phyloP scores from a whole-genome alignment of 2,888 invertebrate genomes.

The Diplolepis rosae region DNA sequence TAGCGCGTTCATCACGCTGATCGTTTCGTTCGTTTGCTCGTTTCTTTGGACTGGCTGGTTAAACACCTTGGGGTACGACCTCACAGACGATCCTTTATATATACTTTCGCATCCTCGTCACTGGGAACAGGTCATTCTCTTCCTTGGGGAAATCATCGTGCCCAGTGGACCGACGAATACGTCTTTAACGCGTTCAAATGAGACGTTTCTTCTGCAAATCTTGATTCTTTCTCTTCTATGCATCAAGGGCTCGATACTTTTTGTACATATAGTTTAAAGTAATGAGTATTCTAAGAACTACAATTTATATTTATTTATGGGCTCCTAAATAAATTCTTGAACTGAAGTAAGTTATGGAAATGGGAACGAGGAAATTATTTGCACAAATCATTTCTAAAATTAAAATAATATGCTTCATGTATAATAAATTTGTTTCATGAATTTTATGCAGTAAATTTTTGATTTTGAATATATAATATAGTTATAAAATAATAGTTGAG shows the following conservation, averaged over 20 bases:
- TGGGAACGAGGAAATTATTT: neutral
- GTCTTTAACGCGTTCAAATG: slow-evolving; percentile 9
- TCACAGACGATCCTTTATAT: slow-evolving; percentile 30
- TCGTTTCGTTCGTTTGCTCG: slow-evolving; percentile 43
- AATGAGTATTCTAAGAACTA: slow-evolving; percentile 10
- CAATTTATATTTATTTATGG: slow-evolving; percentile 20
- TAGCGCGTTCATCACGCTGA: slow-evolving; percentile 64
- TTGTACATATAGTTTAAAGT: slow-evolving; percentile 1
- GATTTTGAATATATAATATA: neutral
- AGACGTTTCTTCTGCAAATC: slow-evolving; percentile 9
- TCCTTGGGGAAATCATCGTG: slow-evolving; percentile 13
- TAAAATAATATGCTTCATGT: slow-evolving; percentile 12
- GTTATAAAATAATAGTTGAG: neutral
- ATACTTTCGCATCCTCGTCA: slow-evolving; percentile 15
- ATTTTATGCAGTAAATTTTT: neutral
- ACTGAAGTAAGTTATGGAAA: neutral
- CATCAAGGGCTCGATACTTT: neutral
- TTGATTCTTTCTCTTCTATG: neutral
- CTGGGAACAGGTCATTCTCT: slow-evolving; percentile 13
- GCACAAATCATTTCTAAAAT: slow-evolving; percentile 14
- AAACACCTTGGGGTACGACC: slow-evolving; percentile 41
- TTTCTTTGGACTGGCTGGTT: slow-evolving; percentile 45
- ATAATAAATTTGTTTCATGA: neutral
- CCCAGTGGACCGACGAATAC: slow-evolving; percentile 23
- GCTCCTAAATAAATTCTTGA: neutral